These are phyloP conservation scores for Chiloscyllium plagiosum DNA, from an alignment of 2,113 vertebrate species.

Conservation along the genomic window DNA sequence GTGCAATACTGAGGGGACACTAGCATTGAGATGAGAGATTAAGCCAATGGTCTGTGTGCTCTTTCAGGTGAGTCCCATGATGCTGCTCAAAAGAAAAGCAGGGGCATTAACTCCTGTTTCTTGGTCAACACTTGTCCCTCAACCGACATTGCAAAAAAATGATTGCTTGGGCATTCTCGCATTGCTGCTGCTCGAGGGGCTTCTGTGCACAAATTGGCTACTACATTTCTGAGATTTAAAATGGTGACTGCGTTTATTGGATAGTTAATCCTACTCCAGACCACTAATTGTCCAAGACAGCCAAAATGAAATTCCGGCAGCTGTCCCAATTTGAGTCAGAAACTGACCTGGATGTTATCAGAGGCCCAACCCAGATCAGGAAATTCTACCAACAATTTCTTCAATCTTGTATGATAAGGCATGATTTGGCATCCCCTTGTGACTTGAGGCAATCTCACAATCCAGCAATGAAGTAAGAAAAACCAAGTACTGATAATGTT, in stretches of 20 bases:
- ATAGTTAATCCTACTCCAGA: not conserved
- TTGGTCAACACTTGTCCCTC: too few relatives aligned
- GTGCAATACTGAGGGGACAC: too few relatives aligned
- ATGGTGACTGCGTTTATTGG: not conserved
- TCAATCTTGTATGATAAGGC: not conserved
- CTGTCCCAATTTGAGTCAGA: not conserved
- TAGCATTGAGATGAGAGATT: too few relatives aligned
- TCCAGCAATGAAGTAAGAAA: not conserved
- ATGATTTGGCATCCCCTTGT: not conserved
- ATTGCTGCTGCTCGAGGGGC: too few relatives aligned
- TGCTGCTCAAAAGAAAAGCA: too few relatives aligned
- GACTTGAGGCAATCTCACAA: not conserved
- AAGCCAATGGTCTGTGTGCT: too few relatives aligned
- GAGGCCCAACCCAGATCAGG: not conserved
- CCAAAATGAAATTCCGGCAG: not conserved
- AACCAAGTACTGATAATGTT: not conserved
- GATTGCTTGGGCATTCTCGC: too few relatives aligned
- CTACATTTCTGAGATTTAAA: too few relatives aligned
- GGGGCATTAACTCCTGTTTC: too few relatives aligned
- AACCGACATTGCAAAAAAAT: too few relatives aligned
- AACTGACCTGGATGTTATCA: not conserved
- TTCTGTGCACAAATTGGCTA: too few relatives aligned
- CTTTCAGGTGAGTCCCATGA: too few relatives aligned
- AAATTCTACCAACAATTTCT: not conserved
- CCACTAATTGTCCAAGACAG: not conserved